A percentile compares a stretch with the other conserved stretches of the same genome.
Conservation (phyloP, 2,888 invertebrate genomes). For the Epirrhoe tristata region DNA sequence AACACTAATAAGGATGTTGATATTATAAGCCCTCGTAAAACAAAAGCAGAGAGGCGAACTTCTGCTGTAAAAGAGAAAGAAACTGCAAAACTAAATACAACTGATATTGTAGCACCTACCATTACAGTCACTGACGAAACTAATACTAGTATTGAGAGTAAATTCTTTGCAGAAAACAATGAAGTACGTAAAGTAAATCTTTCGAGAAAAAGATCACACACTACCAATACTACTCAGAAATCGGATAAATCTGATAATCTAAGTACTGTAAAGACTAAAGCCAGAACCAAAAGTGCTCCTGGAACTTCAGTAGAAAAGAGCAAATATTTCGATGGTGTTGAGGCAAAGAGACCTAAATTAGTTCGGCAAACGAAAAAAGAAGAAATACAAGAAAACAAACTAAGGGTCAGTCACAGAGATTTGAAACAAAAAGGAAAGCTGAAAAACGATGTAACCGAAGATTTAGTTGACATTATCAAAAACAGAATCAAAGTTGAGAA, state of each 20-base stretch:
- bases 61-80: constrained; percentile 3
- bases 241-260: constrained; percentile 17
- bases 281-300: constrained; percentile 68
- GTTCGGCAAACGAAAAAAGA: constrained; percentile 49
- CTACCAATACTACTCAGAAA: constrained; percentile 36
- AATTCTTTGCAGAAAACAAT: constrained; percentile 55
- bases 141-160: constrained; percentile 56
- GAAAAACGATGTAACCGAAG: constrained; percentile 75
- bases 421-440: constrained; percentile 57
- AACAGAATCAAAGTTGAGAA: constrained; percentile 78
- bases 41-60: constrained; percentile 34
- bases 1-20: constrained; percentile 4
- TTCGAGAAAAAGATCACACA: constrained; percentile 51
- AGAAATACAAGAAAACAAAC: constrained; percentile 56
- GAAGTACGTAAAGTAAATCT: constrained; percentile 43
- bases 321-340: constrained; percentile 64
- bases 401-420: constrained; percentile 75
- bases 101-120: constrained; percentile 51
- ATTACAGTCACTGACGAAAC: constrained; percentile 59
- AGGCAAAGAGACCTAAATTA: constrained; percentile 49
- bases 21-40: constrained; percentile 36
- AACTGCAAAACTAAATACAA: constrained; percentile 22
- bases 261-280: constrained; percentile 32
- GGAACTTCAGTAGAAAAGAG: constrained; percentile 58
- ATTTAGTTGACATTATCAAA: constrained; percentile 83